Evolutionary conservation across 2,888 invertebrate genomes (phyloP).

Genomic region (Norana najaformis): DNA sequence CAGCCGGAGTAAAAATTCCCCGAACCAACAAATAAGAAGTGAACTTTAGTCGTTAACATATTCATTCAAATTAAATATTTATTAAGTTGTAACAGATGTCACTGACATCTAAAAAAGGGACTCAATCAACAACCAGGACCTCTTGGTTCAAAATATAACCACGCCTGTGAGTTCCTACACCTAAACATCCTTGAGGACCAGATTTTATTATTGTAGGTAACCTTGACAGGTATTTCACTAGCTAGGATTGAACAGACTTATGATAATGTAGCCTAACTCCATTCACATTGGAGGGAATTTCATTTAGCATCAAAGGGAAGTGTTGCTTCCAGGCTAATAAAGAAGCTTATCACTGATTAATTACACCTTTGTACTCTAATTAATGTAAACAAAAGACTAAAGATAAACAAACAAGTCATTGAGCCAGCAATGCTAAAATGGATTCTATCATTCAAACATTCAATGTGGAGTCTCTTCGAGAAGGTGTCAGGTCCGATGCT

Average conservation of each 20-base stretch:
- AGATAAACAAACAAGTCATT: neutral
- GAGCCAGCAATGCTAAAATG: no score
- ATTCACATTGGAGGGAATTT: neutral
- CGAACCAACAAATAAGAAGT: neutral
- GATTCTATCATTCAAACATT: no score
- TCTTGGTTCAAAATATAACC: neutral
- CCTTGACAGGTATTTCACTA: neutral
- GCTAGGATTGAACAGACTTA: neutral
- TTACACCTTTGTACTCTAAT: neutral
- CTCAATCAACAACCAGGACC: neutral
- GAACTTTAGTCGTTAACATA: neutral
- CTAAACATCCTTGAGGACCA: neutral
- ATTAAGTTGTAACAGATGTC: neutral
- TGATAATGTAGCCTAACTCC: neutral
- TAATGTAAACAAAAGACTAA: neutral
- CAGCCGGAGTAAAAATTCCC: neutral
- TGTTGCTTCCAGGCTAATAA: neutral
- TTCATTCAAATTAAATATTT: no score
- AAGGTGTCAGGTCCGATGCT: no score
- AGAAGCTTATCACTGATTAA: neutral
- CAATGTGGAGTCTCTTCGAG: no score
- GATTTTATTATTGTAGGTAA: neutral
- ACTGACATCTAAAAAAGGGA: neutral
- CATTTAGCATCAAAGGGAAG: neutral
- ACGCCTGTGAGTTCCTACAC: neutral